A percentile compares a stretch with the other conserved stretches of the same genome.
phyloP scores from a whole-genome alignment of 2,797 vertebrate species.

The Rhyacichthys aspro region DNA sequence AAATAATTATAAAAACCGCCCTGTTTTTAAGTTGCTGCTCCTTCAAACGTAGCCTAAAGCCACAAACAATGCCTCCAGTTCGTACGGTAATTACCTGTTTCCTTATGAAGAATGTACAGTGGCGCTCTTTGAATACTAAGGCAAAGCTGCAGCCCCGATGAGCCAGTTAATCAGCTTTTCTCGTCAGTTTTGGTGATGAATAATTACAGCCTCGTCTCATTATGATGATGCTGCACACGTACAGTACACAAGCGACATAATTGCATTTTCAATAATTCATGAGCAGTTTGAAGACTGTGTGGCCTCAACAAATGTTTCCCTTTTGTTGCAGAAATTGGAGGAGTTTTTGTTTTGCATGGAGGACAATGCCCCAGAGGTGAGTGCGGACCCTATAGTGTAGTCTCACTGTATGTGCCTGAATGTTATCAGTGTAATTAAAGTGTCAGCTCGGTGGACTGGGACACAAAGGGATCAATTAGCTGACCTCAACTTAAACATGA shows the following conservation, averaged over 20 bases:
- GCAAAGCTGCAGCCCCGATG: constrained; percentile 56
- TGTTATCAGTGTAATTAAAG: constrained; percentile 46
- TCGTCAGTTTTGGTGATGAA: constrained; percentile 71
- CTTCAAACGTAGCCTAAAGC: constrained; percentile 42
- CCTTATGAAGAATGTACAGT: constrained; percentile 56
- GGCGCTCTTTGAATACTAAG: constrained; percentile 59
- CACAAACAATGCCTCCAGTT: constrained; percentile 52
- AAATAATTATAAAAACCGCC: constrained; percentile 47
- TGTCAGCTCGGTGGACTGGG: constrained; percentile 23
- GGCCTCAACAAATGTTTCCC: constrained; percentile 59
- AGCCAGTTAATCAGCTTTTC: constrained; percentile 63
- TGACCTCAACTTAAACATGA: constrained; percentile 62
- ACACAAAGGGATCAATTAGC: constrained; percentile 36
- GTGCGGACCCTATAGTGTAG: constrained; percentile 13
- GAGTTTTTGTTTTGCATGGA: constrained; percentile 83
- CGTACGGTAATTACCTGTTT: constrained; percentile 67
- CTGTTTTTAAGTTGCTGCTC: constrained; percentile 22
- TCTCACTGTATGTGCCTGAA: constrained; percentile 35
- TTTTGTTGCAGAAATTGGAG: constrained; percentile 82
- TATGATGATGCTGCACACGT: constrained; percentile 63
- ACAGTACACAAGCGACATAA: constrained; percentile 59
- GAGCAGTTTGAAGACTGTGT: constrained; percentile 61
- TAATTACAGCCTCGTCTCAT: constrained; percentile 70
- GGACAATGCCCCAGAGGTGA: constrained; percentile 80
- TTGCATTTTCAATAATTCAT: constrained; percentile 77